Conservation (phyloP, 1,140 invertebrate species). For the Planococcus citri region DNA sequence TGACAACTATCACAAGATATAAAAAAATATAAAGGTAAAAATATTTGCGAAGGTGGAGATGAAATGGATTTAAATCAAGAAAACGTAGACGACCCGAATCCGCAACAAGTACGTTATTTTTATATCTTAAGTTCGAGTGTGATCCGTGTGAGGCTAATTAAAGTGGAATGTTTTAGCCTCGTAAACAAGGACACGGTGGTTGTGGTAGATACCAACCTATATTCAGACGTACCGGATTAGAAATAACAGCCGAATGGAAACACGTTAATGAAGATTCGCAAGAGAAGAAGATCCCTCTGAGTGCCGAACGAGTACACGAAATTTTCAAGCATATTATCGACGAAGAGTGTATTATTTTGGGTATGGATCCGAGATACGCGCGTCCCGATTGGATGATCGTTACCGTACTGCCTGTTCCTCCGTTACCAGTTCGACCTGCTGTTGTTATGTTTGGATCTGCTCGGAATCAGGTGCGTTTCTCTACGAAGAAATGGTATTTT, state of each 20-base stretch:
- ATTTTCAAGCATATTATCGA: constrained; percentile 95
- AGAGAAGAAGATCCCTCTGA: constrained; percentile 84
- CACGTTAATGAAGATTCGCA: constrained; percentile 96
- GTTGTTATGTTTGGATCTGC: constrained; percentile 99
- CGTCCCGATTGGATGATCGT: constrained; percentile 99
- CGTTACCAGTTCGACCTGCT: constrained; percentile 81
- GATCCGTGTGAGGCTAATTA: no score
- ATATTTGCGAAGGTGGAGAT: constrained; percentile 96
- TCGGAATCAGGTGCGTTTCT: constrained; percentile 58
- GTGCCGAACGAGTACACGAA: constrained; percentile 90
- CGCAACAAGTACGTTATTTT: constrained; percentile 13
- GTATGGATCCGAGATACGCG: constrained; percentile 91
- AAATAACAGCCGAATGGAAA: constrained; percentile 95
- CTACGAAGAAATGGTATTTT: no score
- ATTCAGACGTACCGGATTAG: constrained; percentile 74
- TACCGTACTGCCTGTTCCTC: constrained; percentile 93
- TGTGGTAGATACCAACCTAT: constrained; percentile 96
- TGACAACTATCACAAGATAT: no score
- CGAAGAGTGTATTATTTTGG: constrained; percentile 90
- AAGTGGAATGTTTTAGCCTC: constrained; percentile 34
- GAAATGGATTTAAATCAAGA: constrained; percentile 86
- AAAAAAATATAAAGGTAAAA: constrained; percentile 96
- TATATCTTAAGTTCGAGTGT: no score
- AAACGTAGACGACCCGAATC: constrained; percentile 33
- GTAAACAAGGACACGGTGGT: constrained; percentile 79